A percentile compares a stretch with the other conserved stretches of the same genome.
Conservation (phyloP, 2,113 vertebrate species). For the Tretioscincus oriximinensis region DNA sequence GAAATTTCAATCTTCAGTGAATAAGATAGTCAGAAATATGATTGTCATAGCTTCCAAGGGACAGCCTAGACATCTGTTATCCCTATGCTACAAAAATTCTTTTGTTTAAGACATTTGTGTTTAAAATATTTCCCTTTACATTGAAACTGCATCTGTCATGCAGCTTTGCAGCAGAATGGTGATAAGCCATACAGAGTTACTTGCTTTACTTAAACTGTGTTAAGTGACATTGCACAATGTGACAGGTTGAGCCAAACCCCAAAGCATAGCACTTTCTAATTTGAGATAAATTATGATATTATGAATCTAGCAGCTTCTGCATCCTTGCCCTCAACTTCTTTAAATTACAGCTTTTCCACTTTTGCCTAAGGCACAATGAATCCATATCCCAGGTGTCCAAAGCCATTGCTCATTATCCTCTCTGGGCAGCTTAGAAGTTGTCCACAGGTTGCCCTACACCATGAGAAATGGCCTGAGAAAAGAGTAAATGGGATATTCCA, state of each 20-base stretch:
- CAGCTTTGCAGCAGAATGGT: neutral
- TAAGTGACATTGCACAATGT: conserved; percentile 10
- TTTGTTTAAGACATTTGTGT: neutral
- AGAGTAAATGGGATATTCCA: too few species aligned
- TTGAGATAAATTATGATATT: neutral
- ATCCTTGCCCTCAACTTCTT: neutral
- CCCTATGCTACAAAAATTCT: neutral
- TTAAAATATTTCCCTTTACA: neutral
- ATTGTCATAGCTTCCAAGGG: too few species aligned
- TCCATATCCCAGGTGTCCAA: too few species aligned
- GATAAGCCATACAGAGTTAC: neutral
- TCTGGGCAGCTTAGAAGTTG: too few species aligned
- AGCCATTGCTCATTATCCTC: too few species aligned
- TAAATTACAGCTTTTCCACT: neutral
- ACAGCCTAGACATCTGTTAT: too few species aligned
- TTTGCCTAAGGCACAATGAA: too few species aligned
- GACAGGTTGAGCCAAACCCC: conserved; percentile 19
- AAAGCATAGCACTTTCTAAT: neutral
- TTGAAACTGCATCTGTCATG: neutral
- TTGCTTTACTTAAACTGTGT: neutral
- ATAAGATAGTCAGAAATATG: too few species aligned
- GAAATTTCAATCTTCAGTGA: too few species aligned
- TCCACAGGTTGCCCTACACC: too few species aligned
- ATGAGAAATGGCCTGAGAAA: too few species aligned
- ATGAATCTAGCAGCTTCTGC: neutral